Conservation (phyloP, 1,140 invertebrate species). For the Drosophila guanche region DNA sequence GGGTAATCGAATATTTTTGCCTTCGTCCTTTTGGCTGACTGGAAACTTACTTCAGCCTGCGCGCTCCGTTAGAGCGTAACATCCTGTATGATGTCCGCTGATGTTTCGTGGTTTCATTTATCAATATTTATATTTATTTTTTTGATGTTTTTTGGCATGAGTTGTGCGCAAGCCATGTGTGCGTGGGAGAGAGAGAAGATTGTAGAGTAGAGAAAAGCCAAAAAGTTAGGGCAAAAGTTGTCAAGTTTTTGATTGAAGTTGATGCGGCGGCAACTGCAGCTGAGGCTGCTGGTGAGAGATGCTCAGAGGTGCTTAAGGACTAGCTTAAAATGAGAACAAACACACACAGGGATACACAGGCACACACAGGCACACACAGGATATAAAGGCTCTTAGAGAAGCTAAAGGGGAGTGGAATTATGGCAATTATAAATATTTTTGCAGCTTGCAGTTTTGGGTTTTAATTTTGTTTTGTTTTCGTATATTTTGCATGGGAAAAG, state of each 20-base stretch:
- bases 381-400: not conserved
- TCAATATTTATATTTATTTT: conserved; percentile 7
- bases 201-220: conserved; percentile 27
- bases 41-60: conserved; percentile 81
- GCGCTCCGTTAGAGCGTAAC: conserved; percentile 84
- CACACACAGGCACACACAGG: not conserved
- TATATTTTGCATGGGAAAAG: too few species aligned
- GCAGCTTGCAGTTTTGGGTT: not conserved
- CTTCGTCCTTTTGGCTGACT: conserved; percentile 29
- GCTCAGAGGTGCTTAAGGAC: conserved; percentile 33
- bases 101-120: conserved; percentile 32
- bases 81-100: conserved; percentile 84
- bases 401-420: not conserved
- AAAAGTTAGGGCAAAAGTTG: conserved; percentile 37
- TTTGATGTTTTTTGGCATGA: conserved; percentile 30
- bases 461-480: too few species aligned
- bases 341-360: not conserved
- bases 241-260: conserved; percentile 3
- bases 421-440: not conserved
- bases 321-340: conserved; percentile 55
- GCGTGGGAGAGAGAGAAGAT: conserved; percentile 22
- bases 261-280: too few species aligned
- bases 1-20: conserved; percentile 11
- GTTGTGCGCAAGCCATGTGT: conserved; percentile 40
- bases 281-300: too few species aligned